Evolutionary conservation across 2,113 vertebrate species (phyloP).

Genomic region (Pavo muticus): DNA sequence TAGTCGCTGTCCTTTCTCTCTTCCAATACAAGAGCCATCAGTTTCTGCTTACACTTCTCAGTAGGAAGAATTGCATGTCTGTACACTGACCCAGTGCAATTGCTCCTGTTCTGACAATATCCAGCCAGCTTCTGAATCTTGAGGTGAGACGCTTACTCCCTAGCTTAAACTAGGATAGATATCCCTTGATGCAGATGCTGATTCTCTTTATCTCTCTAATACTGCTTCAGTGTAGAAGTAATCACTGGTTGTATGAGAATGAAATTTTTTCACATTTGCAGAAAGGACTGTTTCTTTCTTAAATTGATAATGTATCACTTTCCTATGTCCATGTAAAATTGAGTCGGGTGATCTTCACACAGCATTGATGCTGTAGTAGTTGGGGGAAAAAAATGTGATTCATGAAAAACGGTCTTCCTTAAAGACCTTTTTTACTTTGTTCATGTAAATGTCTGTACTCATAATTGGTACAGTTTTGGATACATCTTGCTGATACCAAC

Average conservation of each 20-base stretch:
- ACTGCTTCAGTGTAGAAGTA: neutral
- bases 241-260: neutral
- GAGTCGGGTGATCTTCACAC: neutral
- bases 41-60: neutral
- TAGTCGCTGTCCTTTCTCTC: neutral
- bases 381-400: neutral
- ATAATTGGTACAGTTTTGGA: neutral
- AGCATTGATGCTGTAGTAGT: neutral
- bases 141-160: fast-evolving
- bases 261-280: neutral
- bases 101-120: neutral
- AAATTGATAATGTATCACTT: neutral
- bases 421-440: neutral
- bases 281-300: neutral
- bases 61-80: neutral
- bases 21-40: neutral
- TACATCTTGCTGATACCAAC: neutral
- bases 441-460: neutral
- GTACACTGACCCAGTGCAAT: neutral
- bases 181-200: neutral
- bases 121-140: neutral
- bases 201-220: neutral
- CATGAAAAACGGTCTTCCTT: neutral
- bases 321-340: neutral
- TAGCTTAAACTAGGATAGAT: neutral